Evolutionary conservation across 2,888 invertebrate species (phyloP).

Genomic region (Uloborus plumipes): DNA sequence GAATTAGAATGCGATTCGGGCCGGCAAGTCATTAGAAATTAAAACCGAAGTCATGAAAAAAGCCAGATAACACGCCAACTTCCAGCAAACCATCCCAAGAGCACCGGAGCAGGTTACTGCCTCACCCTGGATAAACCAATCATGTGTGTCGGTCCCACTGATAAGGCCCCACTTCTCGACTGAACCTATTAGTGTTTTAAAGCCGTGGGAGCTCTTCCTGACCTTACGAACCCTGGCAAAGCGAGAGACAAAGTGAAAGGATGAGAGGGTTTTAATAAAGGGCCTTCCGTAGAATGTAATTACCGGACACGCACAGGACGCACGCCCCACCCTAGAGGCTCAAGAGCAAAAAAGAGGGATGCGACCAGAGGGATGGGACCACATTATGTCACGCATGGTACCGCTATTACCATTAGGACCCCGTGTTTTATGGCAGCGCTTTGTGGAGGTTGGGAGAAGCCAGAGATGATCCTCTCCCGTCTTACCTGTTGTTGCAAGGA

Average conservation of each 20-base stretch:
- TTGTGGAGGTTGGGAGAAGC: not conserved
- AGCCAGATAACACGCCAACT: too few relatives aligned
- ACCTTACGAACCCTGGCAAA: constrained; percentile 6
- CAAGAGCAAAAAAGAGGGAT: constrained; percentile 22
- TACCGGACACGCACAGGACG: constrained; percentile 29
- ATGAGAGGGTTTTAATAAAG: constrained; percentile 40
- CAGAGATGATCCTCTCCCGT: too few relatives aligned
- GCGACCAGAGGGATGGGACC: not conserved
- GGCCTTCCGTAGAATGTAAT: constrained; percentile 47
- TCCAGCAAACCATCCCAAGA: too few relatives aligned
- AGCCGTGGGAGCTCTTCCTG: constrained; percentile 49
- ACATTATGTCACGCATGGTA: constrained; percentile 15
- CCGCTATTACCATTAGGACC: constrained; percentile 23
- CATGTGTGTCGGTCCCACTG: constrained; percentile 32
- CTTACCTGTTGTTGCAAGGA: too few relatives aligned
- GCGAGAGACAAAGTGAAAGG: constrained; percentile 49
- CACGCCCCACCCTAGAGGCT: constrained; percentile 45
- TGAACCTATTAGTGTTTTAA: constrained; percentile 44
- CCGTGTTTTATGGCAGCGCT: constrained; percentile 45
- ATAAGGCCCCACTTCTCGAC: constrained; percentile 42
- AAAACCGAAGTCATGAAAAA: too few relatives aligned
- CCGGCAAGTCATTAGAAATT: too few relatives aligned
- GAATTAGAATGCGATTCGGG: too few relatives aligned
- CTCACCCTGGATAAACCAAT: constrained; percentile 35
- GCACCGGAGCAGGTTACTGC: constrained; percentile 12